Conservation (phyloP, 2,888 invertebrate species). For the Oscheius sp. region DNA sequence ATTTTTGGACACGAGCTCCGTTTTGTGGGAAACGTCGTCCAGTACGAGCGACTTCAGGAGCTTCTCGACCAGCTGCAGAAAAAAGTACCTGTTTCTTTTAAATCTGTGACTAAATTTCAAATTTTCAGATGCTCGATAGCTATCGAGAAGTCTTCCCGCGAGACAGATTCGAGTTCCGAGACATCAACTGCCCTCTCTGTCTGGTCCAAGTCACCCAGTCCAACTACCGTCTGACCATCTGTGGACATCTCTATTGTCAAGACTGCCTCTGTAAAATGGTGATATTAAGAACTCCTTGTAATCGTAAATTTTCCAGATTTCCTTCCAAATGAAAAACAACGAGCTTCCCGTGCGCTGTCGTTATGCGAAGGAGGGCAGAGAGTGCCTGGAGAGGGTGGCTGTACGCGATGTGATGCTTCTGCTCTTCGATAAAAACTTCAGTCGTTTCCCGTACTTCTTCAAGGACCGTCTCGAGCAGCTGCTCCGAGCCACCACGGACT, state of each 20-base stretch:
- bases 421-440: slow-evolving; percentile 8
- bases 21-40: neutral
- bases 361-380: neutral
- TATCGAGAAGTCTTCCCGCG: neutral
- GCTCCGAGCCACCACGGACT: slow-evolving; percentile 9
- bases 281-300: neutral
- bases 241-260: slow-evolving; percentile 20
- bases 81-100: neutral
- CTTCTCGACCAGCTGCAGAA: slow-evolving; percentile 1
- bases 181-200: slow-evolving; percentile 22
- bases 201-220: neutral
- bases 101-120: neutral
- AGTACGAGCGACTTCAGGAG: slow-evolving; percentile 4
- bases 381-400: slow-evolving; percentile 3
- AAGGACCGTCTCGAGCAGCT: neutral
- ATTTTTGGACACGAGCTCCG: too few species aligned
- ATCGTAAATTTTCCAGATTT: neutral
- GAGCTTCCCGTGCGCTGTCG: slow-evolving; percentile 12
- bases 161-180: neutral
- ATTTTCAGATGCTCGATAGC: neutral
- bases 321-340: neutral
- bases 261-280: slow-evolving; percentile 21
- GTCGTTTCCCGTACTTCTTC: slow-evolving; percentile 3
- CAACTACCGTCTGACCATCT: slow-evolving; percentile 10
- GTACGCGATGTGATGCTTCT: slow-evolving; percentile 10